Evolutionary conservation across 2,797 vertebrate species (phyloP), one percentile per base, ranked within the genome.

Genomic region (Sylvilagus floridanus): DNA sequence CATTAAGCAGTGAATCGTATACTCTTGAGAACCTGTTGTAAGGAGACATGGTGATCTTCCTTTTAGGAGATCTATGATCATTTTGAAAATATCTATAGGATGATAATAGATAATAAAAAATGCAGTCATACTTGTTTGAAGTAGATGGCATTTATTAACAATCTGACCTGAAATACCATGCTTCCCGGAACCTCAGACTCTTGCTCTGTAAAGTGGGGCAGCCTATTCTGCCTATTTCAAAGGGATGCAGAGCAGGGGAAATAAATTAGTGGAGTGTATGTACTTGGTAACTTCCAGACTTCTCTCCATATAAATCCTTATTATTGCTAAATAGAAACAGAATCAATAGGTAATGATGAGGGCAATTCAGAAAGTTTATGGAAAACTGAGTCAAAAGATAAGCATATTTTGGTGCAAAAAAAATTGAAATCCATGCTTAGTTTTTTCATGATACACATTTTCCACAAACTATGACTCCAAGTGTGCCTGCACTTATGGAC

Each of bases 81-180:
- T 79, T 84, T 79, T 42, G 52, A 85, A 95, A 86, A 76, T 76
- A 13, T 88, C 89, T 63, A 35, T 42, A 76, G 76, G 42, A 75
- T 57, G 73, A 57, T 76, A 75, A 90, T 12, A 84, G 66, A 11
- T 76, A 62, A 73, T 77, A 37, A 84, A 90, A 90, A 62, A 57
- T 21, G 19, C 0, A 60, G 19, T 30, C 42, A 85, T 24, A 24
- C 17, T 93, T 11, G 21, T 88, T 93, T 22, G 12, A 72, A 76
- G 62, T 57, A 63, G 42, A 89, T 26, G 71, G 11, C 4, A 13
- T 32, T 77, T 81, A 71, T 72, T 57, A 66, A 47, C 32, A 22
- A 54, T 8, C 32, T 35, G 16, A 81, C 28, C 17, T 68, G 47
- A 69, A 78, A 17, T 4, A 52, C 63, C 24, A 54, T 9, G 42